Evolutionary conservation across 2,888 invertebrate species (phyloP), one percentile per base, ranked within the genome.

Genomic region (Drosophila atripex): DNA sequence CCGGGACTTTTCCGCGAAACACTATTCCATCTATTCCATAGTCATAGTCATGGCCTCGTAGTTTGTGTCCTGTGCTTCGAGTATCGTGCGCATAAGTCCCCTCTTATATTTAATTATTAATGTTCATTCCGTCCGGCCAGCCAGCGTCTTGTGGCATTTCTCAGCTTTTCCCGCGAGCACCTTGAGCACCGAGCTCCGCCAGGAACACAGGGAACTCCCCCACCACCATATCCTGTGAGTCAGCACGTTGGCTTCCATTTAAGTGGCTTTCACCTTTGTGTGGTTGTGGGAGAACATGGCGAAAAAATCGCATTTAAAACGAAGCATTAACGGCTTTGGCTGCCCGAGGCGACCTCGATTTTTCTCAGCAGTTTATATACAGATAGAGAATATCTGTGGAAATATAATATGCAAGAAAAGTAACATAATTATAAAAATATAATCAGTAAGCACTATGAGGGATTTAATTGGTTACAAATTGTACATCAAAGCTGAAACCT

Each of bases 51-150:
- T 39, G 71, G 61, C 41, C 50, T 39, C 60, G 47, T 52, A 71
- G 68, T 28, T 61, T 50, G 39, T 66, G 68, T 32, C 65, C 45
- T 53, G 55, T 60, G 39, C 30, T 9, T 47, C 25, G 45, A 21
- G 54, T 51, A 63, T 71, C 54, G 58, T 57, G 68, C 71, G 71
- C 65, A 63, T 61, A 76, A 57, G 80, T 75, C 77, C 59, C 71
- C 71, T 82, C 73, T 73, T 78, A 73, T 78, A 80, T 80, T 83
- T 80, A 83, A 83, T 83, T 80, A 87, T 83, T 83, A 85, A 83
- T 82, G 82, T 69, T 70, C 58, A 54, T 57, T 68, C 73, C 71
- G 82, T 64, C 47, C 85, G 49, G 71, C n/a, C n/a, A 18, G 39
- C 76, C 70, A 70, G 68, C 69, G 72, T 85, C 78, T 85, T 70